Evolutionary conservation across 2,797 vertebrate genomes (phyloP).

Genomic region (Danio aesculapii): DNA sequence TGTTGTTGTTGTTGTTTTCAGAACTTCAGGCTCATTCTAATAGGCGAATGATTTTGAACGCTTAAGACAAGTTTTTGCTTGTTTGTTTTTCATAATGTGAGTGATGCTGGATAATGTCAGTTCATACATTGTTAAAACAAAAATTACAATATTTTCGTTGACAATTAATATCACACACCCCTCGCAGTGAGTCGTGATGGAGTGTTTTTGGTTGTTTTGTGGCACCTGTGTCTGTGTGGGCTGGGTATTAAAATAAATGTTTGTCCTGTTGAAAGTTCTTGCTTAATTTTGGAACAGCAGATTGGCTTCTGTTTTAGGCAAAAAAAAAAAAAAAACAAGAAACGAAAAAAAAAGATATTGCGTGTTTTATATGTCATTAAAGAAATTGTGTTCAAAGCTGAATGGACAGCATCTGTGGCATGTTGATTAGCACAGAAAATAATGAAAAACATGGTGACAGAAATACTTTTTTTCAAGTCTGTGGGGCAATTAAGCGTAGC

Average conservation of each 20-base stretch:
- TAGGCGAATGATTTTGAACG: too few relatives aligned
- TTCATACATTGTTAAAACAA: too few relatives aligned
- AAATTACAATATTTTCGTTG: too few relatives aligned
- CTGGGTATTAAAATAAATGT: conserved; percentile 9
- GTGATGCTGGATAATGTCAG: too few relatives aligned
- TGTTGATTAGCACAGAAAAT: neutral
- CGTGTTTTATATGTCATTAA: neutral
- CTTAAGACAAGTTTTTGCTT: too few relatives aligned
- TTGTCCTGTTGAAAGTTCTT: conserved; percentile 13
- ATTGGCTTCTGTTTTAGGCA: neutral
- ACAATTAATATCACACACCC: too few relatives aligned
- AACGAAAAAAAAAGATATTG: neutral
- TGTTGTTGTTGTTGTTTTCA: too few relatives aligned
- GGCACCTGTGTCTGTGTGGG: conserved; percentile 20
- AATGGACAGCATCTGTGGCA: conserved; percentile 3
- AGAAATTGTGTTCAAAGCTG: neutral
- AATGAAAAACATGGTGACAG: neutral
- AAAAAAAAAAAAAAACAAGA: neutral
- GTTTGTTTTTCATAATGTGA: too few relatives aligned
- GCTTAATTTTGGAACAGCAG: conserved; percentile 2
- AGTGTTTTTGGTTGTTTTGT: conserved; percentile 12
- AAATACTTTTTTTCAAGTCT: neutral
- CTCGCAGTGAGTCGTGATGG: neutral
- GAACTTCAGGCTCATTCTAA: too few relatives aligned
- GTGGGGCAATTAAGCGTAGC: too few relatives aligned